Percentiles rank a stretch among this genome's conserved stretches.
These are phyloP conservation scores for Protobothrops flavoviridis DNA, from an alignment of 2,113 vertebrate species.

Conservation along the genomic window DNA sequence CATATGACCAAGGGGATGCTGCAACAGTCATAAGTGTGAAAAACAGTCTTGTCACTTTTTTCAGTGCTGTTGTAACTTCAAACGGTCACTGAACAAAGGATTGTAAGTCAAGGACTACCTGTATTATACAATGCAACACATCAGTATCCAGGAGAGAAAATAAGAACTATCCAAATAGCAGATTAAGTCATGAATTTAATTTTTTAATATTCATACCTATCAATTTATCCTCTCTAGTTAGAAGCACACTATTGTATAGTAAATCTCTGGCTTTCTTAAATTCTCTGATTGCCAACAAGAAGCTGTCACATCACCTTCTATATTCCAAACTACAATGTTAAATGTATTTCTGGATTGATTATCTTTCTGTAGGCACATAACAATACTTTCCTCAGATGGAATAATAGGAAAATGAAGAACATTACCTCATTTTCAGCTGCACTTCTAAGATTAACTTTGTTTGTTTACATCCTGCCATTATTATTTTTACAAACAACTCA, in stretches of 20 bases:
- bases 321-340: background rate
- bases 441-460: background rate
- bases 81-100: background rate
- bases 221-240: background rate
- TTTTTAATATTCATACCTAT: slow-evolving; percentile 8
- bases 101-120: background rate
- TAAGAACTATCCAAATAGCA: background rate
- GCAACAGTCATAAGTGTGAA: background rate
- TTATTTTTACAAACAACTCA: background rate
- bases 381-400: background rate
- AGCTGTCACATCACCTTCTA: background rate
- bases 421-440: background rate
- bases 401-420: background rate
- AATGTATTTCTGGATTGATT: background rate
- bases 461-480: background rate
- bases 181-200: slow-evolving; percentile 13
- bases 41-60: background rate
- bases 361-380: background rate
- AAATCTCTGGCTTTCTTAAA: background rate
- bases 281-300: background rate
- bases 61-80: background rate
- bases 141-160: background rate
- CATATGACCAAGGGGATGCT: background rate
- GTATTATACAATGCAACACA: background rate
- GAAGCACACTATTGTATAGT: slow-evolving; percentile 4